phyloP scores from a whole-genome alignment of 2,113 vertebrate species.

The Phylloscopus trochilus region DNA sequence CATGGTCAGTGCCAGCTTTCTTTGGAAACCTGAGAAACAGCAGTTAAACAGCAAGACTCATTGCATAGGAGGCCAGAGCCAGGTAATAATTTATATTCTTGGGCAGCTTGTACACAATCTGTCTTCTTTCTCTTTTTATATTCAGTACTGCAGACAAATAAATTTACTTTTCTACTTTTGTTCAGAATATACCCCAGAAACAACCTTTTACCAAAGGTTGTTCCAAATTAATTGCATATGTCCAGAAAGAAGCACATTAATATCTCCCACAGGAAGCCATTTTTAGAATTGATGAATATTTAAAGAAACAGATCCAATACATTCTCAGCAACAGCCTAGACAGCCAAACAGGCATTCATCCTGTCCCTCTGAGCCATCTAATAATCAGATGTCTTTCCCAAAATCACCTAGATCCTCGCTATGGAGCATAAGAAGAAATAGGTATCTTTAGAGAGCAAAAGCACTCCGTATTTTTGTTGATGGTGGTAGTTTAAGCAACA shows the following conservation, averaged over 20 bases:
- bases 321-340: neutral
- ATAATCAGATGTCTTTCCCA: neutral
- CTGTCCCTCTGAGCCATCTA: neutral
- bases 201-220: neutral
- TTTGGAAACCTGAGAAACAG: neutral
- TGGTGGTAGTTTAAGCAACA: neutral
- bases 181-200: neutral
- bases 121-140: neutral
- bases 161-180: neutral
- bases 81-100: neutral
- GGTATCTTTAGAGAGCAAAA: neutral
- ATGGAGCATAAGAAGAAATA: neutral
- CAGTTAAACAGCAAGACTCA: neutral
- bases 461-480: rapidly evolving
- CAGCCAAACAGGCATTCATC: neutral
- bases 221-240: neutral
- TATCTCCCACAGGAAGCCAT: neutral
- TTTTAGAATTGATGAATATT: neutral
- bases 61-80: neutral
- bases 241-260: neutral
- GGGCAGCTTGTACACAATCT: neutral
- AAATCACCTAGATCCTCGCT: neutral
- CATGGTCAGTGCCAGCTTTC: neutral
- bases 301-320: neutral
- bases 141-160: neutral